Evolutionary conservation across 2,888 invertebrate species (phyloP).

Genomic region (Oscheius onirici): DNA sequence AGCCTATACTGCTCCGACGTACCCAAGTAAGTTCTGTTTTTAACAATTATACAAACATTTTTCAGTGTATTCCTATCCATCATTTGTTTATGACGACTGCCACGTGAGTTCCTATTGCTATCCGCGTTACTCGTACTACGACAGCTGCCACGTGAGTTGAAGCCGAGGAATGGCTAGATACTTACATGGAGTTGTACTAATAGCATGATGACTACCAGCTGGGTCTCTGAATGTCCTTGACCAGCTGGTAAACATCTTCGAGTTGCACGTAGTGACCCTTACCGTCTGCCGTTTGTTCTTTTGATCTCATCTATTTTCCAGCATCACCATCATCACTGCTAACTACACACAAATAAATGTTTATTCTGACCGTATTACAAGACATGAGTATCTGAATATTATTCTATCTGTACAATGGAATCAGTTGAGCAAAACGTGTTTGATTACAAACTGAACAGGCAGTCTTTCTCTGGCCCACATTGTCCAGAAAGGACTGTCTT

Average conservation of each 20-base stretch:
- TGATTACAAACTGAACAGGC: slow-evolving; percentile 30
- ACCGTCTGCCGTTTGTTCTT: too few species aligned
- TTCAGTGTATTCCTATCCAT: slow-evolving; percentile 24
- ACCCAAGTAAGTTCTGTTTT: neutral
- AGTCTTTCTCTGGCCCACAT: slow-evolving; percentile 24
- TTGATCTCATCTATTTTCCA: too few species aligned
- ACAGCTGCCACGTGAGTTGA: slow-evolving; percentile 31
- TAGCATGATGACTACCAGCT: too few species aligned
- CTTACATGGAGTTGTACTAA: neutral
- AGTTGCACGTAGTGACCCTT: too few species aligned
- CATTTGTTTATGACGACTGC: slow-evolving; percentile 9
- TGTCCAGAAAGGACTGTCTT: slow-evolving; percentile 34
- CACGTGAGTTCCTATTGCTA: slow-evolving; percentile 26
- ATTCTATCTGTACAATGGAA: neutral
- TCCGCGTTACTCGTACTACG: slow-evolving; percentile 4
- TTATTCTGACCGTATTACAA: neutral
- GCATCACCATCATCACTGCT: too few species aligned
- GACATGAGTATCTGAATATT: slow-evolving; percentile 1
- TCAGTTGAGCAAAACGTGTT: slow-evolving; percentile 4
- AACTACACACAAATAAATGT: neutral
- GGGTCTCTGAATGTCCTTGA: too few species aligned
- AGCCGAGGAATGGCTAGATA: neutral
- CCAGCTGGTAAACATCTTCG: too few species aligned
- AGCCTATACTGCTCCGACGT: neutral
- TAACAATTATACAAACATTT: neutral